Evolutionary conservation across 2,888 invertebrate genomes (phyloP).

Genomic region (Ophion slaviceki): DNA sequence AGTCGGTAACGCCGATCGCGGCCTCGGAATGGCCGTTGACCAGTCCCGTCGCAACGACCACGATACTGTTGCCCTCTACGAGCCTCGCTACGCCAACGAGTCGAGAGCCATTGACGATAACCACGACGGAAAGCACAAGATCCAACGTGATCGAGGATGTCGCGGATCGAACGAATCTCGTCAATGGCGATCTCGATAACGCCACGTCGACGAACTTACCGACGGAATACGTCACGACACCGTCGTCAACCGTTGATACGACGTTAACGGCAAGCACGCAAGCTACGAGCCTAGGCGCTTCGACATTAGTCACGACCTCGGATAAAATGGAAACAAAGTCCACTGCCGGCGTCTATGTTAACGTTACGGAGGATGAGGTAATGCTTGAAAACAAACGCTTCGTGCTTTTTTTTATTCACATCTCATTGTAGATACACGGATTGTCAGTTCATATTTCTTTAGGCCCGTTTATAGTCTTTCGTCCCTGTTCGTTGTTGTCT

Average conservation of each 20-base stretch:
- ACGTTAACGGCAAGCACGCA: slow-evolving; percentile 64
- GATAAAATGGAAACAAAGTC: slow-evolving; percentile 73
- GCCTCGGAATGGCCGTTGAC: slow-evolving; percentile 66
- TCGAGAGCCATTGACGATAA: slow-evolving; percentile 53
- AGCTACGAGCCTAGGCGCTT: slow-evolving; percentile 59
- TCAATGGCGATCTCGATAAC: slow-evolving; percentile 71
- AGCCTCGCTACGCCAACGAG: slow-evolving; percentile 55
- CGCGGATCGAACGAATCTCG: slow-evolving; percentile 70
- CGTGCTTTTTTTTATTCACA: slow-evolving; percentile 68
- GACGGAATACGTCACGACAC: slow-evolving; percentile 70
- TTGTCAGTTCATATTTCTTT: slow-evolving; percentile 22
- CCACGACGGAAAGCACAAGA: slow-evolving; percentile 69
- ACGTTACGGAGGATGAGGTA: slow-evolving; percentile 81
- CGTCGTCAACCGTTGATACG: slow-evolving; percentile 53
- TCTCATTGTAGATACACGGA: slow-evolving; percentile 54
- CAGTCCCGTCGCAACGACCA: slow-evolving; percentile 62
- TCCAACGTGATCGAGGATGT: slow-evolving; percentile 70
- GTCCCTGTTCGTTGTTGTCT: neutral
- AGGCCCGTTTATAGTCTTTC: neutral
- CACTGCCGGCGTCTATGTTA: slow-evolving; percentile 75
- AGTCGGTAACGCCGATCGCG: slow-evolving; percentile 64
- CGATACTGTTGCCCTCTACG: slow-evolving; percentile 63
- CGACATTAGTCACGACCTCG: slow-evolving; percentile 56
- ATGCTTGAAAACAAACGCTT: slow-evolving; percentile 73
- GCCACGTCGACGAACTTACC: slow-evolving; percentile 65